phyloP scores from a whole-genome alignment of 2,888 invertebrate species.

The Pheosia gnoma region DNA sequence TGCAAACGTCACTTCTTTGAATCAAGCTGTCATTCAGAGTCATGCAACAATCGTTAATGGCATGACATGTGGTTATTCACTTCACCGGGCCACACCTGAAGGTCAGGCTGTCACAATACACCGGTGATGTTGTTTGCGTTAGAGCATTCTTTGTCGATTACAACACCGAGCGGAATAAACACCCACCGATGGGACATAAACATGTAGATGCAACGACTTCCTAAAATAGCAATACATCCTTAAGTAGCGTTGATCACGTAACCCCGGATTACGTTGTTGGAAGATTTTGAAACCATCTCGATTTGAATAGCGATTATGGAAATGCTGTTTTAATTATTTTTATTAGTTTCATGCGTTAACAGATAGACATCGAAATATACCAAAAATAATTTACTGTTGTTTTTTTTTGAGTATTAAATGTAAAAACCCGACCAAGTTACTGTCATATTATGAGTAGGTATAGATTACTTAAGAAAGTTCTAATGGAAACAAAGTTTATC shows the following conservation, averaged over 20 bases:
- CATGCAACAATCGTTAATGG: slow-evolving; percentile 30
- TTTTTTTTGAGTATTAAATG: too few relatives aligned
- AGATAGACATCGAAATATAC: too few relatives aligned
- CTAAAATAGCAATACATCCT: slow-evolving; percentile 18
- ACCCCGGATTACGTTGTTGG: slow-evolving; percentile 18
- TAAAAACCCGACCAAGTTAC: too few relatives aligned
- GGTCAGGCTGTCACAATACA: slow-evolving; percentile 55
- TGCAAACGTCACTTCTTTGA: slow-evolving; percentile 24
- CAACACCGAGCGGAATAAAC: slow-evolving; percentile 44
- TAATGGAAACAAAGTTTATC: slow-evolving; percentile 42
- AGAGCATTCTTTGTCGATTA: slow-evolving; percentile 64
- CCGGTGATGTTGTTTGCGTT: slow-evolving; percentile 51
- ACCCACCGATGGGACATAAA: slow-evolving; percentile 18
- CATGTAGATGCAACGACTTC: slow-evolving; percentile 13
- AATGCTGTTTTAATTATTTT: background rate
- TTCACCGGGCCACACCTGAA: slow-evolving; percentile 51
- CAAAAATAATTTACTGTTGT: too few relatives aligned
- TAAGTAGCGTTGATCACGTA: slow-evolving; percentile 17
- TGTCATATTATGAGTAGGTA: slow-evolving; percentile 2
- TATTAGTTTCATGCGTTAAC: background rate
- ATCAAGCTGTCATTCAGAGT: slow-evolving; percentile 25
- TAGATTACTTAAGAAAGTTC: slow-evolving; percentile 24
- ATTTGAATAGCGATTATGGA: slow-evolving; percentile 15
- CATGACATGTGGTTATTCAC: slow-evolving; percentile 39
- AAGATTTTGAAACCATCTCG: slow-evolving; percentile 10